These are phyloP conservation scores for Leucosticte australis DNA, from an alignment of 2,113 vertebrate genomes.

Conservation along the genomic window DNA sequence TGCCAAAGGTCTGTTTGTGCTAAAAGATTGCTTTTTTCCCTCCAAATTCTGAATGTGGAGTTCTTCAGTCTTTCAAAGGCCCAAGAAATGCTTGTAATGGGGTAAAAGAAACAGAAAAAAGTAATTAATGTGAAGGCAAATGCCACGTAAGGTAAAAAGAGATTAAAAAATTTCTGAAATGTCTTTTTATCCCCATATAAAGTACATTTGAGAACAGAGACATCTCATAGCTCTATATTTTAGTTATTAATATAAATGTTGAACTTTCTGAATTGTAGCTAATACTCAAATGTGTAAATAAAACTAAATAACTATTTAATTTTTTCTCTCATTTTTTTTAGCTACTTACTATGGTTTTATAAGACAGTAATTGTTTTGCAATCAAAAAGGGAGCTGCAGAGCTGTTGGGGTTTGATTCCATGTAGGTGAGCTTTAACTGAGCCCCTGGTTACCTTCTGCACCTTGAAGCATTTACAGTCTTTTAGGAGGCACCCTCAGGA, in stretches of 20 bases:
- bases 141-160: background rate
- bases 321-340: slow-evolving; percentile 13
- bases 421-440: background rate
- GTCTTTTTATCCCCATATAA: background rate
- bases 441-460: background rate
- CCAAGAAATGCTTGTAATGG: background rate
- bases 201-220: background rate
- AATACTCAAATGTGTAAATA: background rate
- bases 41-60: background rate
- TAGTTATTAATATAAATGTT: background rate
- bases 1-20: slow-evolving; percentile 52
- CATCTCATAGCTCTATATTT: background rate
- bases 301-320: background rate
- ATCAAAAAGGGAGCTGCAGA: background rate
- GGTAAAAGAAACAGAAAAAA: background rate
- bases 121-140: background rate
- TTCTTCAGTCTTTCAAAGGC: background rate
- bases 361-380: background rate
- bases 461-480: background rate
- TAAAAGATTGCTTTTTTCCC: background rate
- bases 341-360: slow-evolving; percentile 26
- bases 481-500: background rate
- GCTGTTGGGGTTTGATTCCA: background rate
- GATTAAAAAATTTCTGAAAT: background rate
- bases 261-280: background rate